Percentiles rank a stretch among this genome's conserved stretches.
phyloP scores from a whole-genome alignment of 1,140 invertebrate species.

The Campoletis sonorensis region DNA sequence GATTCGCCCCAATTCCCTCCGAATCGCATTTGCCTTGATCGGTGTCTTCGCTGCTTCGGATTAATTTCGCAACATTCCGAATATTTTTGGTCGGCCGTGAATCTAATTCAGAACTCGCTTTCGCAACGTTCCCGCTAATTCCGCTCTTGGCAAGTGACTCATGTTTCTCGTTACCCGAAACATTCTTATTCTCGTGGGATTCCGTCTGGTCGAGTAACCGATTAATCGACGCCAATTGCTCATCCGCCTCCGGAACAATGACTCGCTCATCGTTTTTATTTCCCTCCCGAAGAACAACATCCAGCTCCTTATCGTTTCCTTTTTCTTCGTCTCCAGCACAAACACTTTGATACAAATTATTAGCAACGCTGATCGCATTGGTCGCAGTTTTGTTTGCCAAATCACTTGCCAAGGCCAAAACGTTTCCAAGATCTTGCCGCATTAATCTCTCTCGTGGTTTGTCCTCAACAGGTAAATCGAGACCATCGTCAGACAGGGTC shows the following conservation, averaged over 20 bases:
- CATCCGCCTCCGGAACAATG: neutral
- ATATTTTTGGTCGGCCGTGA: conserved; percentile 37
- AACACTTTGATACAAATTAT: conserved; percentile 1
- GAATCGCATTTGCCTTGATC: neutral
- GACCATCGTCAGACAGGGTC: conserved; percentile 63
- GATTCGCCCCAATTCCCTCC: neutral
- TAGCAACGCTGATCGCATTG: neutral
- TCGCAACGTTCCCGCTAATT: conserved; percentile 60
- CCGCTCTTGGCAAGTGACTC: conserved; percentile 53
- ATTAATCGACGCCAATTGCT: conserved; percentile 46
- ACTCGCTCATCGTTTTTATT: conserved; percentile 40
- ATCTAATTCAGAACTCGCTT: conserved; percentile 54
- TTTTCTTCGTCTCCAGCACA: neutral
- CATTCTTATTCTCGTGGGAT: conserved; percentile 31
- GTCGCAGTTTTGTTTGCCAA: conserved; percentile 47
- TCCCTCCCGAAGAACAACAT: neutral
- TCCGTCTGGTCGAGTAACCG: conserved; percentile 50
- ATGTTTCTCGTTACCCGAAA: conserved; percentile 34
- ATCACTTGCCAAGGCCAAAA: conserved; percentile 57
- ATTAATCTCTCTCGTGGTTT: conserved; percentile 42
- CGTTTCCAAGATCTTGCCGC: conserved; percentile 45
- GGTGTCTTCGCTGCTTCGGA: neutral
- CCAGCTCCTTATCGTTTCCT: too few species aligned
- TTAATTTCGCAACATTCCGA: conserved; percentile 31
- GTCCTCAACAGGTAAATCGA: conserved; percentile 46